Evolutionary conservation across 2,888 invertebrate species (phyloP), one percentile per base, ranked within the genome.

Genomic region (Eupithecia insigniata): DNA sequence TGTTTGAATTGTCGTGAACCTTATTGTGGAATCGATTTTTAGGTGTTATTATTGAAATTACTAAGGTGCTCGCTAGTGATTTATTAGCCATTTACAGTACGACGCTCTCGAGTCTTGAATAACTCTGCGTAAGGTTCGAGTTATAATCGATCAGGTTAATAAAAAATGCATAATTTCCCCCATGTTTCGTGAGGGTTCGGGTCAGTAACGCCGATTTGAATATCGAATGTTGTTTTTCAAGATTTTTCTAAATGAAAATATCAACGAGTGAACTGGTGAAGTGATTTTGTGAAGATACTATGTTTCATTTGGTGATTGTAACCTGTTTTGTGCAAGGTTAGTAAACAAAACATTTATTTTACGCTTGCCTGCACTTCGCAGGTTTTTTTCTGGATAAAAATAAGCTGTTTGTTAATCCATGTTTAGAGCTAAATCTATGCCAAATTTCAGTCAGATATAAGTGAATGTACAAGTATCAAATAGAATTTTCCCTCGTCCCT

Each of bases 31-130:
- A 93, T 93, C 93, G 93, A 93, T 93, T 93, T 93, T 93, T 92
- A 92, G 91, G 89, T 92, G 92, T 92, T 93, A 93, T 93, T 93
- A 93, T 92, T 93, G 92, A 93, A 93, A 93, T 93, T 91, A 92
- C 89, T 83, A 87, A 91, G 89, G 91, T 92, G 91, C 89, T 92
- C 85, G 89, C 86, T 87, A 88, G 89, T 92, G 89, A 90, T 91
- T 84, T 82, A 85, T 85, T 82, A 88, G 85, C 85, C 82, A 62
- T 87, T 85, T 88, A 76, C 78, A 77, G 80, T 83, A 79, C 78
- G 84, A 82, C 84, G 80, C 79, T 43, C 58, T 71, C 69, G 36
- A 76, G 80, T 85, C 83, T 67, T 66, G 46, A 61, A 32, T 70
- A 58, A 55, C 69, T 77, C 82, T 82, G 78, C 76, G 81, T 81